Evolutionary conservation across 2,113 vertebrate species (phyloP), one percentile per base, ranked within the genome.

Genomic region (Gobiocypris rarus): DNA sequence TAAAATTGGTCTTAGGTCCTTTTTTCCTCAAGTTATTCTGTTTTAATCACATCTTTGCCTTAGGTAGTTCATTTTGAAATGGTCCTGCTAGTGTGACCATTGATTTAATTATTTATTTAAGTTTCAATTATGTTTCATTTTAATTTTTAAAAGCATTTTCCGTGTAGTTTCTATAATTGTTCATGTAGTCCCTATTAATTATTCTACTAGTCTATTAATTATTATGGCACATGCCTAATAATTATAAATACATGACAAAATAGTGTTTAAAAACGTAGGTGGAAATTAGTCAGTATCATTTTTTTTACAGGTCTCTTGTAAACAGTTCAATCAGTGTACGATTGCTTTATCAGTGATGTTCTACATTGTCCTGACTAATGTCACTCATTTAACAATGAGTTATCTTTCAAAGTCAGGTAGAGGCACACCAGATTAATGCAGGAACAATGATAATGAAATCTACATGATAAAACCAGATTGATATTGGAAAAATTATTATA

Each of bases 401-500:
- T 9, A 75, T 52, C 24, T 75, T 15, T 13, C 8, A 45, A 45
- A 22, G 41, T 71, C 69, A 15, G 48, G 73, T n/a, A 28, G 28
- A 6, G 13, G 43, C 45, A 9, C n/a, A 26, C 24, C 22, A 26
- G 45, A 74, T 75, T 45, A 75, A 75, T 28, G 17, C 26, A 28
- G 13, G 73, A 22, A 75, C 48, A 52, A 52, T 28, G n/a, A 52
- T 52, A 75, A 75, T 77, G 19, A 38, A 77, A 59, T 41, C 6
- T 24, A 38, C 75, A 38, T n/a, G 11, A 77, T 77, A 38, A 13
- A 77, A 59, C 19, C 28, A 41, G 14, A 28, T 28, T 80, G 58
- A 28, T 67, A 34, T n/a, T 31, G 61, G 41, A 67, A 79, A 28
- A 52, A n/a, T 67, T 81, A 52, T 31, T 50, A 52, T 31, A 71